Conservation (phyloP, 2,888 invertebrate genomes). For the Sepioteuthis lessoniana region DNA sequence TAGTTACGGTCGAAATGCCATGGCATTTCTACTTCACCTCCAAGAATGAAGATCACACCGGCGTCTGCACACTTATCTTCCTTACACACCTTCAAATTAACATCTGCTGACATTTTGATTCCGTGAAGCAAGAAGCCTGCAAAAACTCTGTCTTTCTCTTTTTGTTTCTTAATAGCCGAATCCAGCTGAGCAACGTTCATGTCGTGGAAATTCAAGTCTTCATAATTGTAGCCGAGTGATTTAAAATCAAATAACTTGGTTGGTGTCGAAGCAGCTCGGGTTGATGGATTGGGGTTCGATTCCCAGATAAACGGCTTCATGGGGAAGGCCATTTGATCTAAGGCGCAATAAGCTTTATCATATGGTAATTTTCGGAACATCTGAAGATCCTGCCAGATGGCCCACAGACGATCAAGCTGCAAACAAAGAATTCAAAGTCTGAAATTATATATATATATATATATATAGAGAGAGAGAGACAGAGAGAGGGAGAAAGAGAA, state of each 20-base stretch:
- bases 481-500: too few relatives aligned
- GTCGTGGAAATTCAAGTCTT: slow-evolving; percentile 48
- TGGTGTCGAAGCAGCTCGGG: slow-evolving; percentile 45
- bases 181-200: slow-evolving; percentile 45
- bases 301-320: slow-evolving; percentile 51
- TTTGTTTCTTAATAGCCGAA: neutral
- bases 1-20: slow-evolving; percentile 55
- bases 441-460: neutral
- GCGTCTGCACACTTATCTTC: slow-evolving; percentile 48
- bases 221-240: slow-evolving; percentile 48
- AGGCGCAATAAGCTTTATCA: slow-evolving; percentile 51
- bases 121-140: slow-evolving; percentile 47
- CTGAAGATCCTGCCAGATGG: slow-evolving; percentile 56
- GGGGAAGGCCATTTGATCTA: slow-evolving; percentile 47
- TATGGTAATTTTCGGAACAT: slow-evolving; percentile 50
- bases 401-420: slow-evolving; percentile 53
- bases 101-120: slow-evolving; percentile 49
- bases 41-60: slow-evolving; percentile 56
- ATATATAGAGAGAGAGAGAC: too few relatives aligned
- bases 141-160: slow-evolving; percentile 43
- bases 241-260: slow-evolving; percentile 49
- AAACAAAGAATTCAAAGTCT: neutral
- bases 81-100: slow-evolving; percentile 41
- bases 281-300: slow-evolving; percentile 48
- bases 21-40: slow-evolving; percentile 55